Percentiles rank a stretch among this genome's conserved stretches.
phyloP scores from a whole-genome alignment of 2,797 vertebrate species.

The Zenarchopterus dispar region DNA sequence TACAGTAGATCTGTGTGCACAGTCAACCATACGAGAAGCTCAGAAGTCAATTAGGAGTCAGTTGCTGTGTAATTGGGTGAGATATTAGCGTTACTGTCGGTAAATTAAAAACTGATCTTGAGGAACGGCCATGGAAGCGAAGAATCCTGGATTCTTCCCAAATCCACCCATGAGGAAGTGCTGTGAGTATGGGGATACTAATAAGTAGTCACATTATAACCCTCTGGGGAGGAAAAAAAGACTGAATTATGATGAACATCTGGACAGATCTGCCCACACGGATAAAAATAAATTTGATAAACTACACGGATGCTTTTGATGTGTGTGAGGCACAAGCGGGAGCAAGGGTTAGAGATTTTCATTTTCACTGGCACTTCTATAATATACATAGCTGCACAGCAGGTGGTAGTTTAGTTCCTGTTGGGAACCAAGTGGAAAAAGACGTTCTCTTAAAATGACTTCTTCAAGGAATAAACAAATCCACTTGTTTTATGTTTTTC shows the following conservation, averaged over 20 bases:
- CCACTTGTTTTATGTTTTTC: constrained; percentile 7
- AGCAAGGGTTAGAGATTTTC: background rate
- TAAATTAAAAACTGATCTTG: constrained; percentile 87
- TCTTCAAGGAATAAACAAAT: constrained; percentile 29
- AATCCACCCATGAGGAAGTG: constrained; percentile 44
- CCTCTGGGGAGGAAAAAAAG: constrained; percentile 7
- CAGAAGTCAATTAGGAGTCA: constrained; percentile 82
- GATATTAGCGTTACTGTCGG: constrained; percentile 84
- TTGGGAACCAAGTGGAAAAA: constrained; percentile 22
- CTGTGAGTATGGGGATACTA: constrained; percentile 61
- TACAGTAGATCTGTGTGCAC: constrained; percentile 70
- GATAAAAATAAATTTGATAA: constrained; percentile 9
- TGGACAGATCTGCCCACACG: constrained; percentile 38
- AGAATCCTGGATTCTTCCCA: constrained; percentile 40
- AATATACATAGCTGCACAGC: constrained; percentile 22
- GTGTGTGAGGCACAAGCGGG: background rate
- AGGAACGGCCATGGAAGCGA: constrained; percentile 70
- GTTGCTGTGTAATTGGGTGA: constrained; percentile 85
- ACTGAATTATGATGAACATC: constrained; percentile 62
- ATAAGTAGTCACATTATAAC: constrained; percentile 53
- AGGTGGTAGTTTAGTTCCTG: constrained; percentile 34
- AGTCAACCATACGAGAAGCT: constrained; percentile 64
- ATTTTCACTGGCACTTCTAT: constrained; percentile 15
- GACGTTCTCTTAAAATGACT: constrained; percentile 4
- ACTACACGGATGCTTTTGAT: background rate